These are phyloP conservation scores for Carcharodon carcharias DNA, from an alignment of 2,797 vertebrate species.

Conservation along the genomic window DNA sequence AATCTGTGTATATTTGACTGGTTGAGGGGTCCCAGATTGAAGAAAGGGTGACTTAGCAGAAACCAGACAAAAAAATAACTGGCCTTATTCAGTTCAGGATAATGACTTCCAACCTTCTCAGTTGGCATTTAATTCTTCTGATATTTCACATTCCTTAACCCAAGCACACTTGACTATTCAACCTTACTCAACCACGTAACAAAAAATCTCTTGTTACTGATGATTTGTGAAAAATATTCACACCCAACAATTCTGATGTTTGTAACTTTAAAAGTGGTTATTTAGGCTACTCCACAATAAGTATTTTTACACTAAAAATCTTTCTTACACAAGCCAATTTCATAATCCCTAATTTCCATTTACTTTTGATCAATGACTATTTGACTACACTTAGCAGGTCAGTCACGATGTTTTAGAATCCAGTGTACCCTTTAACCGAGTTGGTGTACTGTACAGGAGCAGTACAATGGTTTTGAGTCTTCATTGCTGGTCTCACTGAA, in stretches of 20 bases:
- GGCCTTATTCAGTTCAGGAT: neutral
- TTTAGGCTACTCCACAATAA: neutral
- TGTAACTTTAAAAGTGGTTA: neutral
- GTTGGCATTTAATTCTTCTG: neutral
- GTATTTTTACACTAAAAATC: neutral
- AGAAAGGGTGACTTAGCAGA: neutral
- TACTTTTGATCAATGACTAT: neutral
- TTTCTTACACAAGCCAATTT: neutral
- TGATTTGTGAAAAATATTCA: neutral
- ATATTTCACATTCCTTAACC: neutral
- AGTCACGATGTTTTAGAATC: neutral
- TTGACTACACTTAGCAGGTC: neutral
- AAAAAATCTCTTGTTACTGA: neutral
- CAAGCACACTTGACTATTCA: neutral
- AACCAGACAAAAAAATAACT: neutral
- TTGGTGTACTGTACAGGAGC: neutral
- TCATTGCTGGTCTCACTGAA: neutral
- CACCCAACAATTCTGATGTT: neutral
- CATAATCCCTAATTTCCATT: neutral
- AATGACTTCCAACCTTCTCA: neutral
- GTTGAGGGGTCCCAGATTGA: neutral
- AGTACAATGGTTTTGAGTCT: neutral
- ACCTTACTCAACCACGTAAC: neutral
- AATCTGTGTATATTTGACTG: neutral
- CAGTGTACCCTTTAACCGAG: neutral